A percentile compares a stretch with the other conserved stretches of the same genome.
phyloP scores from a whole-genome alignment of 2,888 invertebrate genomes.

The Erannis defoliaria region DNA sequence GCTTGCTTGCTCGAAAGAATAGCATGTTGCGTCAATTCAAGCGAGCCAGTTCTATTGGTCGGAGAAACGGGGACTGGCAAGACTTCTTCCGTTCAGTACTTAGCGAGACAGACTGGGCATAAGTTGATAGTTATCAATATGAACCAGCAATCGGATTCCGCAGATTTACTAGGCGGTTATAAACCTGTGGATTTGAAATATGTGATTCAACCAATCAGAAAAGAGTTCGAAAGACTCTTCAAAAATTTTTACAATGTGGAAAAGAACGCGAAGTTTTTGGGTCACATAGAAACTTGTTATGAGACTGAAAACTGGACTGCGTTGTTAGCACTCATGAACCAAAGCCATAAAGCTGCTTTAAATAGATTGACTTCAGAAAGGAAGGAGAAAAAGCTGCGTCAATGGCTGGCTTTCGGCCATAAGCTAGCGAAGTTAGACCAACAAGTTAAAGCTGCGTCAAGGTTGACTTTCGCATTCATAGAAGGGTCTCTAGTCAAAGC shows the following conservation, averaged over 20 bases:
- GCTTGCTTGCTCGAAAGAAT: conserved; percentile 95
- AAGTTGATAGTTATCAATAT: conserved; percentile 98
- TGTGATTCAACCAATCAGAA: conserved; percentile 92
- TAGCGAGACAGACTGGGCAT: conserved; percentile 94
- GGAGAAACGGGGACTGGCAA: conserved; percentile 99
- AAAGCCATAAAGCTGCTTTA: conserved; percentile 90
- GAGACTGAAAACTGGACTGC: conserved; percentile 90
- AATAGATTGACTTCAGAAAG: conserved; percentile 75
- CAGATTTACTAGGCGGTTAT: conserved; percentile 98
- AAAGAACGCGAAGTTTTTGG: conserved; percentile 94
- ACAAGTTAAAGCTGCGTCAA: conserved; percentile 90
- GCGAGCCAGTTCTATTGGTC: conserved; percentile 97
- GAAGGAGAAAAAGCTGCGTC: conserved; percentile 67
- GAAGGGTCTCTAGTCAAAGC: conserved; percentile 98
- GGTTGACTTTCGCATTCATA: conserved; percentile 95
- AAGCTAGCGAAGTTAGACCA: conserved; percentile 90
- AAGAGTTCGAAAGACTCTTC: conserved; percentile 94
- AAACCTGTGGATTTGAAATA: conserved; percentile 97
- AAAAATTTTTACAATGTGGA: conserved; percentile 91
- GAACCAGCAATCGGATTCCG: conserved; percentile 99
- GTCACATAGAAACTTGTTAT: conserved; percentile 92
- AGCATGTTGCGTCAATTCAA: conserved; percentile 92
- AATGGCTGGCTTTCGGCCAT: conserved; percentile 89
- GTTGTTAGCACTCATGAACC: conserved; percentile 91
- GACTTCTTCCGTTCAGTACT: conserved; percentile 97